Base-by-base conservation (phyloP, 2,888 invertebrate genomes). In the Geotrupes spiniger region DNA sequence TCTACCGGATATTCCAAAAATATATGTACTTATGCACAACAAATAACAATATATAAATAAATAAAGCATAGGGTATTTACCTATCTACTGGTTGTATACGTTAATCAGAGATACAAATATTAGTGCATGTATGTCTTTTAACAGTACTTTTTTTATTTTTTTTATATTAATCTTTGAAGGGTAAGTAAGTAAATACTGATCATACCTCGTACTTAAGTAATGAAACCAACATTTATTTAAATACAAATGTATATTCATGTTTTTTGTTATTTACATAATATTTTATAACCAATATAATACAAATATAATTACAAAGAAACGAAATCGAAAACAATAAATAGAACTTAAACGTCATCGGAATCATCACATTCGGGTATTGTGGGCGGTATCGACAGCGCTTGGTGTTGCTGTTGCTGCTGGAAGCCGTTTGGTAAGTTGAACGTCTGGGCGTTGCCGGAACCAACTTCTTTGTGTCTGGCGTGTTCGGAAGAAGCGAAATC, bases 311-410 rank as follows among this genome's bases (percentile, higher is more conserved):
- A 27, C 26, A 44, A 49, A 43, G 21, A 46, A 46, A 44, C 43
- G 11, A 29, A 46, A 46, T 42, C 43, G 11, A 29, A 36, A 27
- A 17, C 16, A 15, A 21, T 21, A 36, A 43, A 31, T 39, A 17
- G 38, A 45, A 45, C 27, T 44, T 29, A 46, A 25, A 50, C 52
- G 51, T 64, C 65, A 55, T 70, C 58, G 49, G 46, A 45, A 51
- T 61, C 63, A 50, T 65, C 72, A 59, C 69, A 69, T 65, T 72
- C 72, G 27, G 63, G 67, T 60, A 72, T 72, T 52, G 72, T 72
- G 1, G 72, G 71, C 31, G 72, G 72, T 59, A 71, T 70, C 15
- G 63, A 65, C 16, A 50, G 42, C 68, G 52, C 17, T 60, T 53
- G 16, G 42, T 54, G 46, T 12, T 31, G 39, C 38, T 44, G 27